A percentile compares a stretch with the other conserved stretches of the same genome.
phyloP scores from a whole-genome alignment of 2,113 vertebrate genomes.

The Pao palembangensis region DNA sequence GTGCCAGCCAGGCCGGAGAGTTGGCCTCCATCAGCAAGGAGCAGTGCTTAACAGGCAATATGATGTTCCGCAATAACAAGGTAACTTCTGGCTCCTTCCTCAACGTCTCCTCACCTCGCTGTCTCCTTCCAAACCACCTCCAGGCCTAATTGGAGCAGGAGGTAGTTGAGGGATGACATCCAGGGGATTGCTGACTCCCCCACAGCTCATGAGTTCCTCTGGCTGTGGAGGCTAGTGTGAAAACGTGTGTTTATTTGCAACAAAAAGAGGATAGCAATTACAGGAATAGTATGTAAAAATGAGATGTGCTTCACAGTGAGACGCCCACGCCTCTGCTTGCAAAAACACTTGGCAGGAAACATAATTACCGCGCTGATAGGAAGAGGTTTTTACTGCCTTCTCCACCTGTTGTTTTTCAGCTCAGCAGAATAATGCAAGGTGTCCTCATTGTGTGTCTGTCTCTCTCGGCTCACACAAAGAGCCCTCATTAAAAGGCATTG shows the following conservation, averaged over 20 bases:
- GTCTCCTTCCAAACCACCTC: constrained; percentile 44
- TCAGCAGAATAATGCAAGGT: constrained; percentile 49
- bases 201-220: constrained; percentile 46
- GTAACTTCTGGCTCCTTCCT: constrained; percentile 67
- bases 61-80: constrained; percentile 87
- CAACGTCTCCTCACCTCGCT: constrained; percentile 15
- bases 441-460: constrained; percentile 19
- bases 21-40: constrained; percentile 72
- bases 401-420: constrained; percentile 59
- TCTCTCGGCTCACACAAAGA: constrained; percentile 55
- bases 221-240: constrained; percentile 6
- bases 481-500: constrained; percentile 56
- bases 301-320: constrained; percentile 10
- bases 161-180: constrained; percentile 45
- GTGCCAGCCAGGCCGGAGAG: constrained; percentile 75
- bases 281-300: constrained; percentile 25
- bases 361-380: constrained; percentile 49
- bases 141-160: constrained; percentile 59
- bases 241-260: constrained; percentile 10
- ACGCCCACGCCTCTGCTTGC: constrained; percentile 7
- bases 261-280: constrained; percentile 12
- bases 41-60: constrained; percentile 80
- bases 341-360: constrained; percentile 30
- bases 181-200: constrained; percentile 48
- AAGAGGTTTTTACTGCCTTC: constrained; percentile 24